These are phyloP conservation scores for Sylvia borin DNA, from an alignment of 2,797 vertebrate species.

Conservation along the genomic window DNA sequence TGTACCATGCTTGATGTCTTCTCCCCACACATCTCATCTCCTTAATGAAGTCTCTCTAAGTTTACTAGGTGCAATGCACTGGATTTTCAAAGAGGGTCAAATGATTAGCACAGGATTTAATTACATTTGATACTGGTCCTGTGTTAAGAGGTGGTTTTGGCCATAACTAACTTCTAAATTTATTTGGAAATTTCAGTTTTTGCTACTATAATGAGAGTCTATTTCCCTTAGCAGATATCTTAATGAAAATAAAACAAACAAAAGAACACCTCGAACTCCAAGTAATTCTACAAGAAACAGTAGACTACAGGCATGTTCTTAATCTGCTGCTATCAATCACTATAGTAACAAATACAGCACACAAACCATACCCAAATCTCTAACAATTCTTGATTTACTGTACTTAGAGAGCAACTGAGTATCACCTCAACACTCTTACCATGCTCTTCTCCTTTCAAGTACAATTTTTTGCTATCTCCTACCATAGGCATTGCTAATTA, in stretches of 20 bases:
- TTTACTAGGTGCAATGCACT: not conserved
- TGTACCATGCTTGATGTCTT: not conserved
- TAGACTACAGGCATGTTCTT: not conserved
- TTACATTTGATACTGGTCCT: not conserved
- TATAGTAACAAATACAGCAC: not conserved
- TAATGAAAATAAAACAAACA: not conserved
- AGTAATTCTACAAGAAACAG: not conserved
- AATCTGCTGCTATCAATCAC: not conserved
- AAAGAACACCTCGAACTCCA: fast-evolving
- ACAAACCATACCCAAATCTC: not conserved
- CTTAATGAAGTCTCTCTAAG: not conserved
- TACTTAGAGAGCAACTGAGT: not conserved
- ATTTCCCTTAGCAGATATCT: not conserved
- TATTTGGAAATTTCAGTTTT: not conserved
- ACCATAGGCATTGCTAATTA: not conserved
- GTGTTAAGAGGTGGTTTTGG: not conserved
- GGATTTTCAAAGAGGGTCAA: not conserved
- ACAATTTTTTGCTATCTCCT: not conserved
- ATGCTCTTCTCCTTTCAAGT: not conserved
- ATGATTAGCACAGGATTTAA: not conserved
- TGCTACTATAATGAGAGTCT: not conserved
- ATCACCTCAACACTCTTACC: not conserved
- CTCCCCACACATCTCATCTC: not conserved
- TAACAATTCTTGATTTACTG: not conserved
- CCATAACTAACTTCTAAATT: not conserved